Conservation (phyloP, 1,140 invertebrate species). For the Acarapis woodi region DNA sequence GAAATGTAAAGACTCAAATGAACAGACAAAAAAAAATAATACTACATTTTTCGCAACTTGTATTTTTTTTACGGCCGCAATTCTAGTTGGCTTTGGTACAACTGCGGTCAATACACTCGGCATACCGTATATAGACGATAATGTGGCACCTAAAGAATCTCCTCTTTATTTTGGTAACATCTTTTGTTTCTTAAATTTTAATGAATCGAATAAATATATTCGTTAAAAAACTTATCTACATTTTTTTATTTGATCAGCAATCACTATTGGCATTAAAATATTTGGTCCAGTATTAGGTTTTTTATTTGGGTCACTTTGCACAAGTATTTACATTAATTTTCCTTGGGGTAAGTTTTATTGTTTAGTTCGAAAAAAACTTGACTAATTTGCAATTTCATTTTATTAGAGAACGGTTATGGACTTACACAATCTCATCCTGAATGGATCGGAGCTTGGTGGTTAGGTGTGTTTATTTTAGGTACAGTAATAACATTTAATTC, state of each 20-base stretch:
- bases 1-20: constrained; percentile 6
- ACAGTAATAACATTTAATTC: constrained; percentile 42
- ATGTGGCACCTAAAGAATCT: constrained; percentile 61
- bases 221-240: background rate
- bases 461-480: constrained; percentile 48
- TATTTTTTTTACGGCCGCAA: constrained; percentile 54
- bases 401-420: background rate
- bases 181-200: background rate
- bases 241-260: constrained; percentile 28
- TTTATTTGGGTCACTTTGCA: constrained; percentile 62
- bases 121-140: constrained; percentile 77
- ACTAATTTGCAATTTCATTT: background rate
- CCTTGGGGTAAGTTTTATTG: constrained; percentile 21
- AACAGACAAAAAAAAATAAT: background rate
- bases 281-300: constrained; percentile 66
- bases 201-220: background rate
- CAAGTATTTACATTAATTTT: constrained; percentile 45
- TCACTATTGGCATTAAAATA: constrained; percentile 66
- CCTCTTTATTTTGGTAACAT: constrained; percentile 65
- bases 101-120: constrained; percentile 73
- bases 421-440: constrained; percentile 45
- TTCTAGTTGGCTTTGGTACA: constrained; percentile 69
- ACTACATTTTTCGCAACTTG: constrained; percentile 21
- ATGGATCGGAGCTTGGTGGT: constrained; percentile 77
- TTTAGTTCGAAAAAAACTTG: background rate